Conservation (phyloP, 2,113 vertebrate species). For the Phoxinus phoxinus region DNA sequence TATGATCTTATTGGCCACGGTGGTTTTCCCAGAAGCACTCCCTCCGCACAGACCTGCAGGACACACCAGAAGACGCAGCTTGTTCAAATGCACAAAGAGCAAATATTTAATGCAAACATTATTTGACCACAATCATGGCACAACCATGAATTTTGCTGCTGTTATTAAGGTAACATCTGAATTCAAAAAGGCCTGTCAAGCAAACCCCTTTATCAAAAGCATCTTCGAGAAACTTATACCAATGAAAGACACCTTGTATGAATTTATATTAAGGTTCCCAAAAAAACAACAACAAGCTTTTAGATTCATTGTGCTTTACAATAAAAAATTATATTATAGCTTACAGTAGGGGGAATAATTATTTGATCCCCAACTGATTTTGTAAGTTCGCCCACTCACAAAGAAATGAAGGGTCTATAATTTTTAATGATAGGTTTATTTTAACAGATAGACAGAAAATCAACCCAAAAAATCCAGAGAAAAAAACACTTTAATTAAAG, state of each 20-base stretch:
- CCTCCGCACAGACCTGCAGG: conserved; percentile 86
- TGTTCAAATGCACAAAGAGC: neutral
- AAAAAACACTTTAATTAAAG: too few relatives aligned
- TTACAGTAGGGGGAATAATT: too few relatives aligned
- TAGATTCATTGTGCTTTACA: neutral
- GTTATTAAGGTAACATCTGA: neutral
- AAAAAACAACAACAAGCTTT: neutral
- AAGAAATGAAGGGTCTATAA: too few relatives aligned
- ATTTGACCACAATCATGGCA: neutral
- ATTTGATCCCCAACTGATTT: too few relatives aligned
- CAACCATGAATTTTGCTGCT: neutral
- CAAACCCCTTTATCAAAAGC: too few relatives aligned
- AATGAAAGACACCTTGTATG: too few relatives aligned
- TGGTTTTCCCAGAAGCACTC: conserved; percentile 89
- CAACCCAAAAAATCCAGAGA: too few relatives aligned
- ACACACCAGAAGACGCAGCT: neutral
- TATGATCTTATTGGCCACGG: conserved; percentile 89
- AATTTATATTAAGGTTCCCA: neutral
- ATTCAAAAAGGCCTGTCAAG: too few relatives aligned
- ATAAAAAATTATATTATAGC: neutral
- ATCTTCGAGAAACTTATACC: too few relatives aligned
- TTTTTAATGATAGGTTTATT: too few relatives aligned
- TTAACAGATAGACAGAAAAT: too few relatives aligned
- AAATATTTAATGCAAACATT: neutral
- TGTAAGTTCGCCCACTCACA: too few relatives aligned